Percentiles rank a stretch among this genome's conserved stretches.
Conservation (phyloP, 2,113 vertebrate species). For the Pavo muticus region DNA sequence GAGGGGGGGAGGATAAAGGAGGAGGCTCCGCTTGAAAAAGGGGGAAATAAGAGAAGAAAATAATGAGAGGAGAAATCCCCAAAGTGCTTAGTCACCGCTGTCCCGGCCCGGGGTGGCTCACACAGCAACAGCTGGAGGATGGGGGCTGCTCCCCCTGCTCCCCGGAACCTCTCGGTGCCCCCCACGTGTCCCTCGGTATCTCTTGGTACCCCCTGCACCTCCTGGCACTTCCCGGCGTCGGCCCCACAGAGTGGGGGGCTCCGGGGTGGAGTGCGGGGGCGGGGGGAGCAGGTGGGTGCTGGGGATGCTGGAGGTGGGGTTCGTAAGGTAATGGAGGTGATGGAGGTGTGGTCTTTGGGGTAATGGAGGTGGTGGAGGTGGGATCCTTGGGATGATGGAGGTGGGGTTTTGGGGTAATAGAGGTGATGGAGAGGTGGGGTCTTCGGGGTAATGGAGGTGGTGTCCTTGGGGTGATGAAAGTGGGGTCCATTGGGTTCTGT, state of each 20-base stretch:
- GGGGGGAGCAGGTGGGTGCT: not conserved
- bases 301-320: not conserved
- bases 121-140: slow-evolving; percentile 30
- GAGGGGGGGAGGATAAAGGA: not conserved
- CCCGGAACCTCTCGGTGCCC: not conserved
- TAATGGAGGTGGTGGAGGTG: not conserved
- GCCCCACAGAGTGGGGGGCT: not conserved
- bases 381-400: not conserved
- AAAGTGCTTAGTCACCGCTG: slow-evolving; percentile 54
- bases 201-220: not conserved
- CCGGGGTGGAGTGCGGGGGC: not conserved
- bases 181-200: not conserved
- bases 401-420: not conserved
- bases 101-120: slow-evolving; percentile 15
- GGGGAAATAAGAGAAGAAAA: not conserved
- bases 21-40: not conserved
- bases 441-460: not conserved
- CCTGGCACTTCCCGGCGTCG: slow-evolving; percentile 1
- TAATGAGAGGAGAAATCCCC: not conserved
- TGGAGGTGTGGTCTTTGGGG: not conserved
- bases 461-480: not conserved
- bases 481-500: too few relatives aligned
- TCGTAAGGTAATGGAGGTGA: not conserved
- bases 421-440: not conserved
- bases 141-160: not conserved